These are phyloP conservation scores for Drosophila ezoana DNA, from an alignment of 2,888 invertebrate genomes.

Conservation along the genomic window DNA sequence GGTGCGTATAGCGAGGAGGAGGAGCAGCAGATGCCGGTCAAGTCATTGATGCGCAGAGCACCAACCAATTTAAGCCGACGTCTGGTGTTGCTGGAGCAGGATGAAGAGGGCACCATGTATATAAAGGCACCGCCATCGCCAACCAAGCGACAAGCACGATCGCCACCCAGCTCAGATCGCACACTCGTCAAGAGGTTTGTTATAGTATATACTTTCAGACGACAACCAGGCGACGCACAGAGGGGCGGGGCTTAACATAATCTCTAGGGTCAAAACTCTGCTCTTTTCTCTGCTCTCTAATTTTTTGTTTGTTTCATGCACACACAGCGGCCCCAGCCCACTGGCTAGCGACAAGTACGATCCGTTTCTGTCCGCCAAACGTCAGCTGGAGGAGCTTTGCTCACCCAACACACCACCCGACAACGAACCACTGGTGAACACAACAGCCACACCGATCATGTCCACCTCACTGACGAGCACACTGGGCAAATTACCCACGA, in stretches of 20 bases:
- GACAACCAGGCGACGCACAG: conserved; percentile 64
- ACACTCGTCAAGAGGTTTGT: conserved; percentile 72
- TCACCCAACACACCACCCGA: conserved; percentile 86
- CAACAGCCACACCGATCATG: conserved; percentile 61
- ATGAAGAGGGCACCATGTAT: conserved; percentile 61
- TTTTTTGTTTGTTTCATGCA: conserved; percentile 6
- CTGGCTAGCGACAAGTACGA: conserved; percentile 87
- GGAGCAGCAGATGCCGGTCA: background rate
- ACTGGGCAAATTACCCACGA: conserved; percentile 27
- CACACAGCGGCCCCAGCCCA: conserved; percentile 63
- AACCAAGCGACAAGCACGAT: conserved; percentile 4
- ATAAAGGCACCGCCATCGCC: conserved; percentile 60
- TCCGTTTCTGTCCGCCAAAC: conserved; percentile 92
- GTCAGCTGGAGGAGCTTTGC: conserved; percentile 92
- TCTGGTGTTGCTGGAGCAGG: conserved; percentile 54
- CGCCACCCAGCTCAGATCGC: conserved; percentile 8
- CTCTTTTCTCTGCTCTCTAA: background rate
- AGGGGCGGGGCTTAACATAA: conserved; percentile 24
- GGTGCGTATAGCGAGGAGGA: conserved; percentile 2
- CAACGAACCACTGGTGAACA: conserved; percentile 46
- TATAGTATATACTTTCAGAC: conserved; percentile 23
- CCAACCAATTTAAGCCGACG: conserved; percentile 42
- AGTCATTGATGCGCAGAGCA: conserved; percentile 15
- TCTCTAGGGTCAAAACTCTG: background rate
- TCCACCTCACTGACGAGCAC: conserved; percentile 70